Base-by-base conservation (phyloP, 2,113 vertebrate species). In the Anarhynchus alexandrinus region DNA sequence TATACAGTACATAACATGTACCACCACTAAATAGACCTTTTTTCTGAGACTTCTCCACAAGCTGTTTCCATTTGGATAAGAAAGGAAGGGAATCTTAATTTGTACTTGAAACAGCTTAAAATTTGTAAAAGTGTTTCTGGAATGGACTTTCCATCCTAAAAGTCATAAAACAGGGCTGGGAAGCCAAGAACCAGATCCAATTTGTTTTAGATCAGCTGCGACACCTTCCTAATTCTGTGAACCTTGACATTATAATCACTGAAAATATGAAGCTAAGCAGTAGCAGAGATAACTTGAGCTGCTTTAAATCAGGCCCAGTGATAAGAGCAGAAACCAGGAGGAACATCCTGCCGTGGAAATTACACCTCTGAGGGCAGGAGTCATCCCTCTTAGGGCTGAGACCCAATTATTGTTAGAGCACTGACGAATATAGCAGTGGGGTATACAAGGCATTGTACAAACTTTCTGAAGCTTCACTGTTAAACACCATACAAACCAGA, bases 1-100 rank as follows among this genome's bases (percentile, higher is more conserved):
- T 12, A 22, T 17, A 16, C 0, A 58, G 38, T 21, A 65, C 27
- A n/a, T 3, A 52, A 52, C 16, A n/a, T 0, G 8, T 9, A 18
- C 6, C 1, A 3, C 49, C 5, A 8, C 47, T 54, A 9, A 77
- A 52, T 6, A 47, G 29, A 10, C 23, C 15, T 34, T 61, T 66
- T 54, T 67, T 18, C 73, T 36, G 19, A 73, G 62, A 58, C 42
- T 30, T 15, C 69, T 70, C 79, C 69, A 78, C 21, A 64, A 64
- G 40, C 52, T 72, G n/a, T 29, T 82, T 76, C n/a, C 30, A 76
- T 51, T 32, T 26, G 19, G 11, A 5, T 61, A 86, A 59, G 47
- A 86, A 80, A 86, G 19, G 9, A 91, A 42, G 5, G 4, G 15
- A 74, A 83, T 84, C 30, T 78, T 21, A 30, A 67, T 47, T 64